Evolutionary conservation across 1,140 invertebrate genomes (phyloP), one percentile per base, ranked within the genome.

Genomic region (Heliconius eleuchia): DNA sequence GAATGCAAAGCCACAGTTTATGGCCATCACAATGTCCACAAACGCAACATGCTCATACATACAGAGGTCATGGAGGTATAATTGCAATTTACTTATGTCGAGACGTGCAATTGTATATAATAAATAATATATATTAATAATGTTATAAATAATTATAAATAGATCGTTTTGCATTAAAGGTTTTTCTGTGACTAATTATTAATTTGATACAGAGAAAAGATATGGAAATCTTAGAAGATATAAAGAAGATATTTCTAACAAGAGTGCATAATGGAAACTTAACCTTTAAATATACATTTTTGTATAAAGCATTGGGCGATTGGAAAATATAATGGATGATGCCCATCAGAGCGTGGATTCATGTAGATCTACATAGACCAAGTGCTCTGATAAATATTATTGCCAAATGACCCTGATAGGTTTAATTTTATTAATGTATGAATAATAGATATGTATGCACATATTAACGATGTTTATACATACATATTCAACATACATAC

Each of bases 1-100:
- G 71, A 72, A 72, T 72, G 37, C 37, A 42, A 72, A 72, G n/a
- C 71, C 71, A 72, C 71, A 72, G 34, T 72, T 72, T 72, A 72
- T 72, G 71, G 37, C 71, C 37, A 72, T 72, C 71, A 71, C 30
- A 71, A 19, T 23, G 55, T 71, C 70, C 27, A 39, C 71, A 72
- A 72, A 39, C 71, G 37, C 71, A 72, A 39, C 71, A 66, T 66
- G 60, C 60, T 30, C 27, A 3, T 66, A 66, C 60, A 16, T 16
- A 66, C 13, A 66, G 11, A 66, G 60, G 60, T 66, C 60, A 30
- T 66, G 1, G 27, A 66, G 11, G 27, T 30, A 66, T 66, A 66
- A 66, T 66, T 30, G 27, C 60, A 27, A 11, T 66, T 27, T 27
- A 30, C 23, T 66, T 2, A 30, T 4, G 23, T 60, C 3, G 23